phyloP scores from a whole-genome alignment of 2,888 invertebrate genomes.

The Syrphus vitripennis region DNA sequence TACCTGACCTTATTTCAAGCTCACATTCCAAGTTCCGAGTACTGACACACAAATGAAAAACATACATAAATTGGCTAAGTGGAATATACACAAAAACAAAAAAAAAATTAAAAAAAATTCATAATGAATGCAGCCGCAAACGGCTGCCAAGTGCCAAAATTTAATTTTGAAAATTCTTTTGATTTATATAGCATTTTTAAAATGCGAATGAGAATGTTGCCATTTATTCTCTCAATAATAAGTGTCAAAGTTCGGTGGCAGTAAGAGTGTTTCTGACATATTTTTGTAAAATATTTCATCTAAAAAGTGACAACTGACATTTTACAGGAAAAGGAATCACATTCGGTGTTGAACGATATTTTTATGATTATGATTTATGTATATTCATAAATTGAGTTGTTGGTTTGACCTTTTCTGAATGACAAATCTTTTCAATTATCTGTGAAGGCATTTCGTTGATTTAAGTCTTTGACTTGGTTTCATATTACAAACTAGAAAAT shows the following conservation, averaged over 20 bases:
- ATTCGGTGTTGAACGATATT: no score
- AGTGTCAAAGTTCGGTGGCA: background rate
- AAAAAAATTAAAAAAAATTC: background rate
- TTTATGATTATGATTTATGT: background rate
- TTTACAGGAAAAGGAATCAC: no score
- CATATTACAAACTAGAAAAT: no score
- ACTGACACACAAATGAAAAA: background rate
- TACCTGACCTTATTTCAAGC: conserved; percentile 9
- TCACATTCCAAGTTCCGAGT: background rate
- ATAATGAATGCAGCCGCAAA: conserved; percentile 12
- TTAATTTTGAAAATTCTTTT: conserved; percentile 29
- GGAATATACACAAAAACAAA: background rate
- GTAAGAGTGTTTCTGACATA: conserved; percentile 15
- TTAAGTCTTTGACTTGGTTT: no score
- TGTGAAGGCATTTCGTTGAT: no score
- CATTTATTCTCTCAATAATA: background rate
- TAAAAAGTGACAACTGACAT: background rate
- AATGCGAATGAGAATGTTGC: background rate
- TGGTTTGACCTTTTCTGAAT: background rate
- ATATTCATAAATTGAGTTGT: background rate
- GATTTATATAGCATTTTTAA: conserved; percentile 17
- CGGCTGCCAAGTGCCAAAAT: conserved; percentile 35
- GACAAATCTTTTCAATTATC: no score
- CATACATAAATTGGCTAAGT: conserved; percentile 20
- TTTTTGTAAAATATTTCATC: background rate